phyloP scores from a whole-genome alignment of 2,797 vertebrate genomes.

The Sebastiscus albofasciatus region DNA sequence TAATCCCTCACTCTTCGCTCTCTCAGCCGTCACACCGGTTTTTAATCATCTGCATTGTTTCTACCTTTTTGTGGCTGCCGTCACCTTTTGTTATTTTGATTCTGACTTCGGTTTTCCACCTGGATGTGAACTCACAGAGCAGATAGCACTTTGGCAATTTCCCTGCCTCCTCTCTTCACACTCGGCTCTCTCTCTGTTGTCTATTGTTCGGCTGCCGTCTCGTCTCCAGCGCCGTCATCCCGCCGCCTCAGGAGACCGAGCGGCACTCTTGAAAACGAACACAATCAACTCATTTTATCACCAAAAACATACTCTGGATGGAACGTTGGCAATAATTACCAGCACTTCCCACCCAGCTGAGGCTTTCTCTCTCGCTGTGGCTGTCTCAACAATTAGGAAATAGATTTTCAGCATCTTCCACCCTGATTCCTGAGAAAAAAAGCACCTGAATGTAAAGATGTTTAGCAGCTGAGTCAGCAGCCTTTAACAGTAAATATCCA shows the following conservation, averaged over 20 bases:
- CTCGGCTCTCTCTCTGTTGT: neutral
- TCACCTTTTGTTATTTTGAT: neutral
- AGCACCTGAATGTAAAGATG: neutral
- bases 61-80: neutral
- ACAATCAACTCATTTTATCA: slow-evolving; percentile 27
- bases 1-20: neutral
- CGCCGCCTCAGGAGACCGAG: neutral
- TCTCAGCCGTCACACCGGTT: neutral
- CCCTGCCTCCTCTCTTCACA: neutral
- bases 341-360: neutral
- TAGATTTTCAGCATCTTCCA: neutral
- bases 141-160: neutral
- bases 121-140: neutral
- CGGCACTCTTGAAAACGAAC: slow-evolving; percentile 2
- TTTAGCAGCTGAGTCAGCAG: neutral
- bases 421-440: neutral
- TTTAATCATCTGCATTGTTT: neutral
- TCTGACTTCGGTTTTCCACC: neutral
- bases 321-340: slow-evolving; percentile 3
- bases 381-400: neutral
- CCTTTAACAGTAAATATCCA: neutral
- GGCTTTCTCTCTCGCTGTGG: neutral
- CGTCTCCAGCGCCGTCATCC: neutral
- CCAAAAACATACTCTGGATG: slow-evolving; percentile 3
- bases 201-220: slow-evolving; percentile 7